These are phyloP conservation scores for Telenomus remus DNA, from an alignment of 1,140 invertebrate genomes.

Conservation along the genomic window DNA sequence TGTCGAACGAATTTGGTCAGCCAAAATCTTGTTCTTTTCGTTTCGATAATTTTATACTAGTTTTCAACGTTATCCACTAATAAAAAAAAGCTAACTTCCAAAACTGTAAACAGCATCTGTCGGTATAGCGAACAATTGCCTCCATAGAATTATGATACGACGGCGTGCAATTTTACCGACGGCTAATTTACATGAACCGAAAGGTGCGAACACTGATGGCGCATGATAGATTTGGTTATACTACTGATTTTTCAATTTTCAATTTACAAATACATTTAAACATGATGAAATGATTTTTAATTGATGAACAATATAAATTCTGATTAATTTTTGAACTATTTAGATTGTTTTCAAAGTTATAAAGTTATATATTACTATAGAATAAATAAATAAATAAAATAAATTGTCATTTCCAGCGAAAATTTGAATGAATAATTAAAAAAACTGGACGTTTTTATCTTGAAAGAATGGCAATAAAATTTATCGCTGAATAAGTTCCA, in stretches of 20 bases:
- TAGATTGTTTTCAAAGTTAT: too few relatives aligned
- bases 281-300: too few relatives aligned
- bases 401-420: too few relatives aligned
- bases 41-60: neutral
- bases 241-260: neutral
- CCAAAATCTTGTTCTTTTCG: conserved; percentile 3
- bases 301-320: too few relatives aligned
- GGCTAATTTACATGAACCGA: conserved; percentile 44
- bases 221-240: neutral
- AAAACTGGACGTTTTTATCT: too few relatives aligned
- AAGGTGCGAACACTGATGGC: neutral
- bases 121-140: conserved; percentile 48
- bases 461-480: too few relatives aligned
- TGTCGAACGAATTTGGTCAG: conserved; percentile 4
- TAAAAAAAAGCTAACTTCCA: conserved; percentile 17
- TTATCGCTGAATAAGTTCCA: too few relatives aligned
- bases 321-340: too few relatives aligned
- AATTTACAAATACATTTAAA: neutral
- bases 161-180: conserved; percentile 53
- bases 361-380: too few relatives aligned
- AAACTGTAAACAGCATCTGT: conserved; percentile 37
- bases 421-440: too few relatives aligned
- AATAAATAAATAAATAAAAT: too few relatives aligned
- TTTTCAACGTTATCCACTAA: conserved; percentile 9
- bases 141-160: conserved; percentile 56